These are phyloP conservation scores for Perodicticus potto DNA, from an alignment of 2,797 vertebrate genomes.

Conservation along the genomic window DNA sequence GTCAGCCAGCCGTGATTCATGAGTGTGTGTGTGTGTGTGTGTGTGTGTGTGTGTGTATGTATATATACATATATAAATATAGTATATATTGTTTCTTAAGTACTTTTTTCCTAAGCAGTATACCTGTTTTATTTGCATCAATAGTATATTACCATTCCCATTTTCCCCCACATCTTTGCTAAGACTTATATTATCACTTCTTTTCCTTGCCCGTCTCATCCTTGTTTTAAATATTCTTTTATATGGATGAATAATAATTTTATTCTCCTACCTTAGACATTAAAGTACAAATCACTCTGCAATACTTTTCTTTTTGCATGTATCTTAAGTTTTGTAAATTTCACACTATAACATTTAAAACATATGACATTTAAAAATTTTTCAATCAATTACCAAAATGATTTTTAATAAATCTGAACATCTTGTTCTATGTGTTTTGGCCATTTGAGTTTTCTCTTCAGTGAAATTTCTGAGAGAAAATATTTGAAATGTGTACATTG, in stretches of 20 bases:
- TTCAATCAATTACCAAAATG: not conserved
- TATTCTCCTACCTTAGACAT: slow-evolving; percentile 15
- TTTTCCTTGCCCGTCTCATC: not conserved
- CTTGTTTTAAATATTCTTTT: slow-evolving; percentile 40
- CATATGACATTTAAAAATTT: not conserved
- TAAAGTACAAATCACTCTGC: not conserved
- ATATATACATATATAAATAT: not conserved
- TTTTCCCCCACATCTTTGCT: slow-evolving; percentile 18
- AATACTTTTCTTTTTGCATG: not conserved
- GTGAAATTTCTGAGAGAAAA: not conserved
- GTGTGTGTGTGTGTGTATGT: not conserved
- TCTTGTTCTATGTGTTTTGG: not conserved
- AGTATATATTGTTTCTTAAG: slow-evolving; percentile 16
- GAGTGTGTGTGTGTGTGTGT: not conserved
- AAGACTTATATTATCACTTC: not conserved
- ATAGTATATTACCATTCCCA: not conserved
- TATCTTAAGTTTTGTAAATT: slow-evolving; percentile 41
- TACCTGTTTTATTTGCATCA: not conserved
- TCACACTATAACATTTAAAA: not conserved
- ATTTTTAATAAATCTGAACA: not conserved
- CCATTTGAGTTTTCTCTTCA: not conserved
- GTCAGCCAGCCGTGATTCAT: not conserved
- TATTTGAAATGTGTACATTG: too few species aligned
- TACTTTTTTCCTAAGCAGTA: not conserved
- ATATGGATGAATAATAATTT: not conserved